Base-by-base conservation (phyloP, 2,113 vertebrate genomes). In the Scatophagus argus region DNA sequence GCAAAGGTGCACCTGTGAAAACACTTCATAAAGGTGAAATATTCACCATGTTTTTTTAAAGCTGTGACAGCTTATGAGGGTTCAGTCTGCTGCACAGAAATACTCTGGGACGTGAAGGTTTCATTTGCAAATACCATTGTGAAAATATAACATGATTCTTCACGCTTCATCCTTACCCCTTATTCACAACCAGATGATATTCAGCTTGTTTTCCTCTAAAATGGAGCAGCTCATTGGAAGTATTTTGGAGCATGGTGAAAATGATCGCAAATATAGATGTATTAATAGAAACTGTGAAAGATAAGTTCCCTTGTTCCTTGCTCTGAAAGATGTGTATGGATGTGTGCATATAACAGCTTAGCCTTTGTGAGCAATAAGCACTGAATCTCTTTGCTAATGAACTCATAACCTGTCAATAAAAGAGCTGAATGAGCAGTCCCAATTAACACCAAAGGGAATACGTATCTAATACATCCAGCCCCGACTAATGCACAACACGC, bases 361-460 rank as follows among this genome's bases (percentile, higher is more conserved):
- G 51, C 62, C 61, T 77, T 63, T 76, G 29, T 5, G 44, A 47
- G 38, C 14, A 55, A 55, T 71, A 34, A 31, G 43, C 34, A 8
- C 47, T 56, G 54, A 54, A 51, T 71, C 36, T 64, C 54, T 47
- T 34, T 56, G 36, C 70, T 90, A 88, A 91, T 89, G 78, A 91
- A 84, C 51, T 77, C 78, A 77, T 88, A 81, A 89, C 59, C 61
- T 87, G 85, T 87, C 82, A 84, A 82, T 90, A 79, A 86, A 88
- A 66, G 46, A 64, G 43, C 70, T 71, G 70, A 79, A 58, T 65
- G 73, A 74, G 72, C 47, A 72, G 61, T 78, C 67, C 58, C 77
- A 83, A 82, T 89, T 79, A 88, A 44, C 36, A 77, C 85, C 86
- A 84, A 79, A 76, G 90, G 83, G 81, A 89, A 77, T 79, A 72